Conservation (phyloP, 92 coral and sea anemone species). For the Chrysogorgia sp. region DNA sequence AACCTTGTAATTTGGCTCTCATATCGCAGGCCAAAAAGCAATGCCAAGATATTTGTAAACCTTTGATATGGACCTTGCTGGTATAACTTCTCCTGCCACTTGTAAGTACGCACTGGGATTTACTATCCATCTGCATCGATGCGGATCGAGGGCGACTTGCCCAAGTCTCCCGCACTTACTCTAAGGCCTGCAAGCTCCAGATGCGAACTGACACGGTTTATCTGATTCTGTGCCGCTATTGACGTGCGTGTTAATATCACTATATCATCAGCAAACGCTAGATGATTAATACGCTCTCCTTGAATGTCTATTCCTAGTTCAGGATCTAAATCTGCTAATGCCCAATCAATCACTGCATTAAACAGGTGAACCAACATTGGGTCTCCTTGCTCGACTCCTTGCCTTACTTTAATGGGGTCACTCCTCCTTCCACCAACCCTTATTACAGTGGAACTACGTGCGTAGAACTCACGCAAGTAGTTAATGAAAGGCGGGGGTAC, state of each 20-base stretch:
- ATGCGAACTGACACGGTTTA: not conserved
- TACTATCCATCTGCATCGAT: not conserved
- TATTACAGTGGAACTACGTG: not conserved
- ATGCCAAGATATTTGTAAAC: not conserved
- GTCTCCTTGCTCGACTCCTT: conserved; percentile 13
- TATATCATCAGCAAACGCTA: not conserved
- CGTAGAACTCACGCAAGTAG: conserved; percentile 29
- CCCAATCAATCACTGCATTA: conserved; percentile 9
- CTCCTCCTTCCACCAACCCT: not conserved
- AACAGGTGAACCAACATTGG: not conserved
- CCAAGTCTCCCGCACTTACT: not conserved
- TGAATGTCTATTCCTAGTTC: not conserved
- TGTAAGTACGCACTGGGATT: not conserved
- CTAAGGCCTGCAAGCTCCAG: not conserved
- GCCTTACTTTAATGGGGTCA: not conserved
- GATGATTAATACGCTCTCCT: not conserved
- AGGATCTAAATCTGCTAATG: not conserved
- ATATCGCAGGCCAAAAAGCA: not conserved
- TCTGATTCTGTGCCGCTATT: not conserved
- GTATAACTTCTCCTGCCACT: not conserved
- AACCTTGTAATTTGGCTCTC: not conserved
- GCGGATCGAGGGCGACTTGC: not conserved
- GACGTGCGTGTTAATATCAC: not conserved
- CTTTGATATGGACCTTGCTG: not conserved
- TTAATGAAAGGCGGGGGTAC: conserved; percentile 25